phyloP scores from a whole-genome alignment of 1,140 invertebrate genomes.

The Lasioglossum albipes region DNA sequence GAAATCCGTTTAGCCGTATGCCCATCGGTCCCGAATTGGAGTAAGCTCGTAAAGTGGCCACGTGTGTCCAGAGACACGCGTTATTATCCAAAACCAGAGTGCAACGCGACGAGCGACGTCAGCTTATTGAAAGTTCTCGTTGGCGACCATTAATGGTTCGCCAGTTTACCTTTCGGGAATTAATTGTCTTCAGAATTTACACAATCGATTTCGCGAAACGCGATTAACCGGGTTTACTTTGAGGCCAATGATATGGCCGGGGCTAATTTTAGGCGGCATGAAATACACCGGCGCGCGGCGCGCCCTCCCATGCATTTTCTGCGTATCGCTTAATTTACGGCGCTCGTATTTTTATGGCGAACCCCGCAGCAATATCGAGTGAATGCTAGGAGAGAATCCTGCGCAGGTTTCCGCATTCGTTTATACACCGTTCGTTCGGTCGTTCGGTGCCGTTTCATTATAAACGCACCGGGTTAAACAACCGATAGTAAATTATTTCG shows the following conservation, averaged over 20 bases:
- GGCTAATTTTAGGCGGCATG: background rate
- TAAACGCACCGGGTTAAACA: too few species aligned
- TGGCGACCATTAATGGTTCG: background rate
- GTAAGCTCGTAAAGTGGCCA: constrained; percentile 44
- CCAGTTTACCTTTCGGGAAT: background rate
- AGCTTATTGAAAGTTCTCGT: background rate
- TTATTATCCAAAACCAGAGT: background rate
- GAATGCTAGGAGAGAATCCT: too few species aligned
- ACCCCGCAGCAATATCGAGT: background rate
- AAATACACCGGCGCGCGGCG: background rate
- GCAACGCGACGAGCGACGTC: background rate
- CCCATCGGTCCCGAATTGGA: constrained; percentile 41
- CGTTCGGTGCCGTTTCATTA: too few species aligned
- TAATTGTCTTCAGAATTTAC: background rate
- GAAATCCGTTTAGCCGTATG: constrained; percentile 61
- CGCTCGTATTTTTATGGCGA: background rate
- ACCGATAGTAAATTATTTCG: too few species aligned
- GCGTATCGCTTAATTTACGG: background rate
- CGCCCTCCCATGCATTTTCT: background rate
- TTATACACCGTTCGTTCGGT: too few species aligned
- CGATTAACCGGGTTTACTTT: background rate
- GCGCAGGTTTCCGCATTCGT: too few species aligned
- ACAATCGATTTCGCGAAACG: background rate
- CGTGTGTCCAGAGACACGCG: background rate
- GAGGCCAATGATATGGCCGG: background rate